These are phyloP conservation scores for Otis tarda DNA, from an alignment of 2,113 vertebrate genomes.

Conservation along the genomic window DNA sequence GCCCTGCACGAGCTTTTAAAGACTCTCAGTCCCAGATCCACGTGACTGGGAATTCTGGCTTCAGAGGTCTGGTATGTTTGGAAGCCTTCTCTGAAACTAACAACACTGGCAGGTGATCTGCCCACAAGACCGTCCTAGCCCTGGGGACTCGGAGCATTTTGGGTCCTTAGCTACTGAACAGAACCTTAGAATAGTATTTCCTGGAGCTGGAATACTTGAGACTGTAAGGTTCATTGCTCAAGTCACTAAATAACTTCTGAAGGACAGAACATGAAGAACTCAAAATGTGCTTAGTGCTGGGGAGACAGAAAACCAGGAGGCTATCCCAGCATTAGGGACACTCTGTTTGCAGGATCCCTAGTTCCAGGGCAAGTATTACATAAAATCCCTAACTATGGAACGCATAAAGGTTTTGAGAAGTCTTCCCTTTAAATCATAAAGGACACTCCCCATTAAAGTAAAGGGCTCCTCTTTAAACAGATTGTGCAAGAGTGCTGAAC, in stretches of 20 bases:
- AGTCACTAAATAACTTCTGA: not conserved
- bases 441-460: not conserved
- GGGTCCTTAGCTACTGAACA: not conserved
- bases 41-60: not conserved
- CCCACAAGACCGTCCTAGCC: not conserved
- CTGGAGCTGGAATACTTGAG: not conserved
- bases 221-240: not conserved
- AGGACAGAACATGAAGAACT: not conserved
- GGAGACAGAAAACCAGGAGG: not conserved
- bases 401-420: not conserved
- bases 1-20: not conserved
- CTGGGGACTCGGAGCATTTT: not conserved
- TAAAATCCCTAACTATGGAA: not conserved
- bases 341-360: not conserved
- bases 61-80: not conserved
- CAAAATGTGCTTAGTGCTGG: not conserved
- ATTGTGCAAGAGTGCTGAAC: not conserved
- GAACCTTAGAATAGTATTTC: not conserved
- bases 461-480: not conserved
- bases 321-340: not conserved
- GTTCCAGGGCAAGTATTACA: not conserved
- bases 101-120: not conserved
- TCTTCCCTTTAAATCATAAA: not conserved
- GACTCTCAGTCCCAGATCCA: not conserved
- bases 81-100: constrained; percentile 18